Base-by-base conservation (phyloP, 1,140 invertebrate genomes). In the Mya arenaria region DNA sequence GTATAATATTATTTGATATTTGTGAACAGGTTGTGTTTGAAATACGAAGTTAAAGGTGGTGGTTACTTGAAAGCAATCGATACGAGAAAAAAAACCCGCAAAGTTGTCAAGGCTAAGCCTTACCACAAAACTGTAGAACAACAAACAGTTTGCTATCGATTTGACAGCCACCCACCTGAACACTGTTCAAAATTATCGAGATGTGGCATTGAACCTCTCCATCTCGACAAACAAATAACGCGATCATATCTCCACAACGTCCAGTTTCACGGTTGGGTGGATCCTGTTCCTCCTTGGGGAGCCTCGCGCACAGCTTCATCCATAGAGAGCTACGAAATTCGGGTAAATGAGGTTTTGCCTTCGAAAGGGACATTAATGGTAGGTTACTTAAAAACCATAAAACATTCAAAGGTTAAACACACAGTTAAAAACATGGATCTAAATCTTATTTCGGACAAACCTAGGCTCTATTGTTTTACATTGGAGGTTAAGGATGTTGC, bases 401-500 rank as follows among this genome's bases (percentile, higher is more conserved):
- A 44, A 39, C 1, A 23, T 0, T 19, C 15, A 10, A 65, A 37
- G 25, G 17, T 32, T 5, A 63, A 8, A 32, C 5, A 23, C 4
- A 32, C 6, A 4, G 60, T 63, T 30, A 4, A 63, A 30, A 32
- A 65, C 15, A 32, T 65, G 13, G 32, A 1, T 1, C 17, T 55
- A 19, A 72, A 4, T 19, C 48, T 72, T 8, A n/a, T 15, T 1
- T 30, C 48, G 4, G 13, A 17, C 32, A 8, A 23, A 30, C 73
- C 73, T n/a, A 13, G 8, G 23, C 41, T 77, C 2, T 77, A 77
- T 48, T 63, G 37, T 6, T 8, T 77, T 30, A 30, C n/a, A 41
- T 30, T 77, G 25, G 73, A 65, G 34, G 73, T 77, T 3, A 63
- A 77, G n/a, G 73, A 77, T 65, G 34, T 32, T 32, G 60, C 73